Evolutionary conservation across 2,113 vertebrate genomes (phyloP), one percentile per base, ranked within the genome.

Genomic region (Vanacampus margaritifer): DNA sequence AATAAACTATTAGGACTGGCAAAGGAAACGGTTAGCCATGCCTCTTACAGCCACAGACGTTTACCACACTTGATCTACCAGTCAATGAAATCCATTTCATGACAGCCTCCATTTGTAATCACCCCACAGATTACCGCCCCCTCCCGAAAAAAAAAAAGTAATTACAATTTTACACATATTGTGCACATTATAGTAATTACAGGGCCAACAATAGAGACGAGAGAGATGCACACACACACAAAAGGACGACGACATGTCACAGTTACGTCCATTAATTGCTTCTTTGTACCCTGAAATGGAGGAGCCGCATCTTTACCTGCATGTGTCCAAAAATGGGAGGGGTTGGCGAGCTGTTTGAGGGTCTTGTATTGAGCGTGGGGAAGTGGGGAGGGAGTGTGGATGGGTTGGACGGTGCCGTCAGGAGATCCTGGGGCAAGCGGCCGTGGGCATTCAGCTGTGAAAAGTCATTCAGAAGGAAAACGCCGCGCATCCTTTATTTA

Each of bases 401-500:
- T 68, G 73, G 80, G 67, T 73, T 16, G 89, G 89, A 90, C 85
- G 88, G 43, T 76, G 93, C 89, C 87, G 88, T 83, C 91, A 87
- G 88, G 74, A 86, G 81, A 87, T 93, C 91, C 91, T 78, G 74
- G 84, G 92, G 91, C 92, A 90, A 87, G 85, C 91, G 86, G 86
- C 82, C 85, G 88, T 93, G 95, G 91, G 94, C 94, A 92, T 87
- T 91, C 91, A 91, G 81, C 94, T 93, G 92, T 90, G 86, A 94
- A 95, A 94, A 96, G 92, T 90, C 92, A 90, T 95, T 96, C 91
- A 86, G 92, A 93, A 90, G 92, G 94, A 94, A 95, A 95, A 93
- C 93, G 91, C 85, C 71, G 74, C 79, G 86, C 95, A 98, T 98
- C 91, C 96, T 97, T 98, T 99, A 98, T 99, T 99, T 96, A 99